Percentiles rank a stretch among this genome's conserved stretches.
phyloP scores from a whole-genome alignment of 2,113 vertebrate species.

The Myrmecophaga tridactyla region DNA sequence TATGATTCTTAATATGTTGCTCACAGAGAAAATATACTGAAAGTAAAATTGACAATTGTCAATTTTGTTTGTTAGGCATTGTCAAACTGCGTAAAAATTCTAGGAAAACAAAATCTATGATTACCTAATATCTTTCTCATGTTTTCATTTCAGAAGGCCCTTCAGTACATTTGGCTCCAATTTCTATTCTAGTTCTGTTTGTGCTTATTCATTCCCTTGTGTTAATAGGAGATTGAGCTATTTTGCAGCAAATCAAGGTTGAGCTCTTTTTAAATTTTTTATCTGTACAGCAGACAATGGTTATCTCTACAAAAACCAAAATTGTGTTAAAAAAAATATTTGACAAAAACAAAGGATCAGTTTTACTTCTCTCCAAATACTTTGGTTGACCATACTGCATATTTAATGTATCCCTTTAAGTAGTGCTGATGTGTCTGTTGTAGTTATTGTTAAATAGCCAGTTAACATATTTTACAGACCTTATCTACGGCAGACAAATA shows the following conservation, averaged over 20 bases:
- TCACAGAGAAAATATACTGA: not conserved
- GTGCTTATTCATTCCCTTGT: not conserved
- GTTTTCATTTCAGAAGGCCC: slow-evolving; percentile 6
- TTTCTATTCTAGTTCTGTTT: not conserved
- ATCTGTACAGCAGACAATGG: not conserved
- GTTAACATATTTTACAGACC: not conserved
- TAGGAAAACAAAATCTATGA: not conserved
- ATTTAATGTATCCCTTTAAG: not conserved
- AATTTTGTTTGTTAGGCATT: not conserved
- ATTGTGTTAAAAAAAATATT: not conserved
- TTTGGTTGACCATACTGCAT: not conserved
- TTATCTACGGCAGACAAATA: not conserved
- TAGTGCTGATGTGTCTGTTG: not conserved
- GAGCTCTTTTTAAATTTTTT: not conserved
- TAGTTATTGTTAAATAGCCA: not conserved
- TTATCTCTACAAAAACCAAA: not conserved
- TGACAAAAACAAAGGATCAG: not conserved
- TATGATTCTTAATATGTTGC: not conserved
- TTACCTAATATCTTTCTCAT: not conserved
- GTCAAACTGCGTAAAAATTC: slow-evolving; percentile 5
- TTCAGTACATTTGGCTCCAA: not conserved
- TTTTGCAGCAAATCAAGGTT: not conserved
- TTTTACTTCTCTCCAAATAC: not conserved
- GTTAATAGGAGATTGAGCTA: not conserved
- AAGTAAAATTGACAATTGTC: not conserved